phyloP scores from a whole-genome alignment of 2,113 vertebrate species.

The Aegithalos caudatus region DNA sequence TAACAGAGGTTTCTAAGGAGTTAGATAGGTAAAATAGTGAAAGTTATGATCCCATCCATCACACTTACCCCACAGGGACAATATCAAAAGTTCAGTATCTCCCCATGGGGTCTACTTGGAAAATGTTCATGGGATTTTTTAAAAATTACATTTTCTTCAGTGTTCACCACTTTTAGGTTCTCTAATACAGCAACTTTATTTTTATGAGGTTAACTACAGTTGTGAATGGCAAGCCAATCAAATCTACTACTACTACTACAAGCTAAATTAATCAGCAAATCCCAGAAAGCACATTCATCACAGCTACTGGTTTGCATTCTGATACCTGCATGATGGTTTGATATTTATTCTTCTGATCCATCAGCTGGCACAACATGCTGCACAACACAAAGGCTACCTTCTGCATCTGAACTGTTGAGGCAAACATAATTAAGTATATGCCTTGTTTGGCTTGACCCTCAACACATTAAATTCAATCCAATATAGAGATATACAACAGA shows the following conservation, averaged over 20 bases:
- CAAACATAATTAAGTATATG: neutral
- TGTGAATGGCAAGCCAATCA: neutral
- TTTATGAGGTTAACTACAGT: neutral
- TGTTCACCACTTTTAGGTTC: neutral
- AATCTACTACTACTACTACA: neutral
- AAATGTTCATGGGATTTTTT: neutral
- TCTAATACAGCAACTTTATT: neutral
- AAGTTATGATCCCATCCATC: neutral
- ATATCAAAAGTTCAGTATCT: neutral
- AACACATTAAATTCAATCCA: neutral
- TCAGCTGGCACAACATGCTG: neutral
- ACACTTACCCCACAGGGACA: neutral
- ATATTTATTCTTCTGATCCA: neutral
- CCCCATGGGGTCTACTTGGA: neutral
- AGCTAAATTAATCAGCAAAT: neutral
- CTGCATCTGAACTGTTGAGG: neutral
- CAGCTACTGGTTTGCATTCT: neutral
- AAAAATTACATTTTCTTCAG: conserved; percentile 14
- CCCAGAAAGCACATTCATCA: neutral
- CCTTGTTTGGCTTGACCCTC: neutral
- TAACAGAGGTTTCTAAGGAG: neutral
- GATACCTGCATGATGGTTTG: neutral
- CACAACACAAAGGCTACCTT: neutral
- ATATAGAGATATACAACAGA: neutral
- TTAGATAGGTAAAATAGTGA: neutral